Conservation (phyloP, 2,888 invertebrate species). For the Eristalis intricaria region DNA sequence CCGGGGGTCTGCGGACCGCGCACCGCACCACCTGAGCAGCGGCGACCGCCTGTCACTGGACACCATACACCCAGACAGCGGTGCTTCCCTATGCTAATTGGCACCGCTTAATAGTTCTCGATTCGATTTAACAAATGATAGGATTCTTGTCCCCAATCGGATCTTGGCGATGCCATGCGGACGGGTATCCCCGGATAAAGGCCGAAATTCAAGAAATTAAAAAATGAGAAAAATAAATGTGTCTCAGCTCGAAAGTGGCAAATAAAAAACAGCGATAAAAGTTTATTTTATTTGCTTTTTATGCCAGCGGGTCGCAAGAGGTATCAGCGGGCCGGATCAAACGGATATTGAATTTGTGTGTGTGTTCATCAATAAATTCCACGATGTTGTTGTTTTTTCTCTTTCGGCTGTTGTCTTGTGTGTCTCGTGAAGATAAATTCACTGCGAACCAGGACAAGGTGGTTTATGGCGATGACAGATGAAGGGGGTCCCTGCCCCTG, state of each 20-base stretch:
- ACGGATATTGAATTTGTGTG: slow-evolving; percentile 19
- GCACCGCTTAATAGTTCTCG: slow-evolving; percentile 47
- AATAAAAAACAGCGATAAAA: slow-evolving; percentile 51
- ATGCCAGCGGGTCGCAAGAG: slow-evolving; percentile 7
- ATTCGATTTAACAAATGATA: slow-evolving; percentile 45
- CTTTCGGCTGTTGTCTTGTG: neutral
- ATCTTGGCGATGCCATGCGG: neutral
- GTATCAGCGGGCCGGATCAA: slow-evolving; percentile 32
- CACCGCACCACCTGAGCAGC: neutral
- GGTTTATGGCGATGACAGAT: neutral
- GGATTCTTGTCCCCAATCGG: slow-evolving; percentile 10
- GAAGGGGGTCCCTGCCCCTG: too few relatives aligned
- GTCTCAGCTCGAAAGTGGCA: slow-evolving; percentile 29
- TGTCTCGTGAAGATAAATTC: neutral
- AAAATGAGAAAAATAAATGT: neutral
- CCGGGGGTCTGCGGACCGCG: slow-evolving; percentile 14
- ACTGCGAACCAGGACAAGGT: neutral
- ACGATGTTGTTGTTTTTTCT: neutral
- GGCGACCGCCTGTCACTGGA: neutral
- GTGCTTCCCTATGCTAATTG: slow-evolving; percentile 56
- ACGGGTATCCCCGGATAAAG: neutral
- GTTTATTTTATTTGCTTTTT: slow-evolving; percentile 47
- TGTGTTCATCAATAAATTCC: slow-evolving; percentile 23
- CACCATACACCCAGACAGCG: neutral
- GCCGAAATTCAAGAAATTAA: neutral